Evolutionary conservation across 2,113 vertebrate species (phyloP).

Genomic region (Aramus guarauna): DNA sequence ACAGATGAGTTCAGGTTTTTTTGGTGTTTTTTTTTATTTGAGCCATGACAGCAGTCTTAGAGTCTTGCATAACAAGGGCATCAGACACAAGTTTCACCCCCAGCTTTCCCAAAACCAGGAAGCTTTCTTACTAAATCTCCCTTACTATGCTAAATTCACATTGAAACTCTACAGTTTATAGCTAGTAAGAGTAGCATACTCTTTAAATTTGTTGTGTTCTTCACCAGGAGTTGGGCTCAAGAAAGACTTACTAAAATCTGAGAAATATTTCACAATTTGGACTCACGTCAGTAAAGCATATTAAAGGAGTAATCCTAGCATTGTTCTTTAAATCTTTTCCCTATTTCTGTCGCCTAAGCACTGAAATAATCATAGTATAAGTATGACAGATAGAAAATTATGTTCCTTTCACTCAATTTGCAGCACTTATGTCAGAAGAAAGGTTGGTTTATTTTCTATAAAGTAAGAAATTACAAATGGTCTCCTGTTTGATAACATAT

Average conservation of each 20-base stretch:
- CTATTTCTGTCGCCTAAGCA: neutral
- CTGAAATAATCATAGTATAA: neutral
- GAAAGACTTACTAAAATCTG: neutral
- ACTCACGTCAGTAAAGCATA: neutral
- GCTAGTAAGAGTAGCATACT: neutral
- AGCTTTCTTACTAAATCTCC: neutral
- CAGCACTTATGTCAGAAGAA: neutral
- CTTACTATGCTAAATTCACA: neutral
- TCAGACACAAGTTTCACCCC: neutral
- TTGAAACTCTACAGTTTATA: neutral
- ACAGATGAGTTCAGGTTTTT: neutral
- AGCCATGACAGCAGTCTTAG: neutral
- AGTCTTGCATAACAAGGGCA: neutral
- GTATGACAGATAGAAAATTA: neutral
- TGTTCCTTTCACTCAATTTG: neutral
- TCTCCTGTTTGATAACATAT: neutral
- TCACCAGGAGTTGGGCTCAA: neutral
- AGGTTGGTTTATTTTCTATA: neutral
- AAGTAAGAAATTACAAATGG: neutral
- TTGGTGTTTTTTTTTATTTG: neutral
- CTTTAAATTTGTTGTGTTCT: neutral
- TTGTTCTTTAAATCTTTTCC: neutral
- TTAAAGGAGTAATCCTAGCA: neutral
- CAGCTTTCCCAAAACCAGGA: neutral
- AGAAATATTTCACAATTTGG: neutral